phyloP scores from a whole-genome alignment of 2,888 invertebrate species.

The Lycia hirtaria region DNA sequence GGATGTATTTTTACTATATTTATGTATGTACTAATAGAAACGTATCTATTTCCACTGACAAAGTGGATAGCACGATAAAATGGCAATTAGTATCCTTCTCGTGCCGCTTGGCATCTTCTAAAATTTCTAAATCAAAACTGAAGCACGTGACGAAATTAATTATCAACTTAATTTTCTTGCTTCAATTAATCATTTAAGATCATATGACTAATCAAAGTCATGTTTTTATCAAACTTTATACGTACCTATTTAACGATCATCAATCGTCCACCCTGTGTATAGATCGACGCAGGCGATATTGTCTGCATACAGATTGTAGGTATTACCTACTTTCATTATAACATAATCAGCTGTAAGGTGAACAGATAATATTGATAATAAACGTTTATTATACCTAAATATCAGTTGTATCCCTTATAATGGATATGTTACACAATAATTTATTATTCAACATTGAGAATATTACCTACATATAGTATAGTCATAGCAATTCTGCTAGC shows the following conservation, averaged over 20 bases:
- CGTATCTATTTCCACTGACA: too few relatives aligned
- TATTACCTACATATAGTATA: too few relatives aligned
- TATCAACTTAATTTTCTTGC: background rate
- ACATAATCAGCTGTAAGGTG: slow-evolving; percentile 37
- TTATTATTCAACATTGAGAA: background rate
- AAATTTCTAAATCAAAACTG: too few relatives aligned
- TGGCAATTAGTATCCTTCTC: too few relatives aligned
- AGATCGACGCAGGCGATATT: slow-evolving; percentile 35
- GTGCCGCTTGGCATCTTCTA: too few relatives aligned
- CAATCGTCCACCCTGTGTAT: slow-evolving; percentile 17
- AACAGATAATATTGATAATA: slow-evolving; percentile 20
- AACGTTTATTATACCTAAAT: background rate
- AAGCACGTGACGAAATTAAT: background rate
- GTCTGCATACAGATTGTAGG: slow-evolving; percentile 32
- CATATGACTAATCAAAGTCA: too few relatives aligned
- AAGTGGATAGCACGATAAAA: too few relatives aligned
- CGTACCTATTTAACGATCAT: slow-evolving; percentile 25
- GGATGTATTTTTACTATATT: too few relatives aligned
- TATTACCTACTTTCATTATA: slow-evolving; percentile 34
- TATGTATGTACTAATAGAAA: too few relatives aligned
- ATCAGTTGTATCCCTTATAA: background rate
- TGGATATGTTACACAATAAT: slow-evolving; percentile 11
- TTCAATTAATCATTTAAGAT: too few relatives aligned
- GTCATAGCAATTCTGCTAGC: too few relatives aligned
- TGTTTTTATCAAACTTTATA: slow-evolving; percentile 6